Base-by-base conservation (phyloP, 2,113 vertebrate genomes). In the Gobius niger region DNA sequence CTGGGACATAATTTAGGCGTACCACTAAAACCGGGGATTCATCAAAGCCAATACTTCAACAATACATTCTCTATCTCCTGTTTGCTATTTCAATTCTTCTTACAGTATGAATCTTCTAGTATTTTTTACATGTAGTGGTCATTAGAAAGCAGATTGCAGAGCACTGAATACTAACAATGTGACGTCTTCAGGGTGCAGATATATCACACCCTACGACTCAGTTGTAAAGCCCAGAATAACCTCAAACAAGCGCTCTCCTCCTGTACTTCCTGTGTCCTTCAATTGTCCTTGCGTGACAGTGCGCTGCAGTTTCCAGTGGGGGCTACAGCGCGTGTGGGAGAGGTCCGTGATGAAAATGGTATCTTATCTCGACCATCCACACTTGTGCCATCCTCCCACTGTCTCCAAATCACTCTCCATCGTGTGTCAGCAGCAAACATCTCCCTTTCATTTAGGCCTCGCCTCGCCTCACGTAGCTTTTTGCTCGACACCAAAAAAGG, bases 321-420 rank as follows among this genome's bases (percentile, higher is more conserved):
- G 85, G 80, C 72, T 73, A 79, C 77, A 75, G 75, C 64, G 75
- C 64, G 73, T 78, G 90, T 83, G 81, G 85, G 85, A 77, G 81
- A 87, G 84, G 68, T 78, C 83, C 70, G 76, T 76, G 63, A 61
- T 84, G 76, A 83, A 75, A 78, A 75, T 78, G 77, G 52, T 82
- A 67, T 82, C 81, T 88, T 87, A 89, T 90, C 89, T 88, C 87
- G 73, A 85, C 87, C 89, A 81, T 42, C 56, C 89, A 85, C 82
- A 72, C 80, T 73, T 79, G 73, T 73, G 72, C 67, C 78, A 59
- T 76, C 74, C 62, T 77, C 80, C 80, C 56, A 75, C 81, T 34
- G 67, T 71, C 65, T 72, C 68, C 57, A 71, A 65, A 67, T 82
- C 68, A 79, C 67, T 80, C 71, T 66, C 68, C 60, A 9, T 54